Conservation (phyloP, 1,140 invertebrate species). For the Drosophila nikananu region DNA sequence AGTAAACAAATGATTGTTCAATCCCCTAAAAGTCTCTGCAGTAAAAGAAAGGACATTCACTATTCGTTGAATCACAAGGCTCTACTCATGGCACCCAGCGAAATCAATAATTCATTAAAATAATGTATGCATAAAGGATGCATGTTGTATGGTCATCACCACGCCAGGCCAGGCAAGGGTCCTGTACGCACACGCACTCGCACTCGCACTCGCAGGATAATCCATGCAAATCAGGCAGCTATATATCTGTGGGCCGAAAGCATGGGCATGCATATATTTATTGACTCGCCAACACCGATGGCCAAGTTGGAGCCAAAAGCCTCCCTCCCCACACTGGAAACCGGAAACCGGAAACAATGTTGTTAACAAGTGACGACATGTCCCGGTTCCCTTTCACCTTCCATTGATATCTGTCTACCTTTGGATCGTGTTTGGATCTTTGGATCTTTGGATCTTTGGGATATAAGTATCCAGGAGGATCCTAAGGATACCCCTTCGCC, state of each 20-base stretch:
- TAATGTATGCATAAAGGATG: conserved; percentile 79
- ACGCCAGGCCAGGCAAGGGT: conserved; percentile 10
- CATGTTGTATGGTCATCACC: conserved; percentile 65
- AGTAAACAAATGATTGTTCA: background rate
- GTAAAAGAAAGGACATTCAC: conserved; percentile 1
- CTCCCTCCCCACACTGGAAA: too few relatives aligned
- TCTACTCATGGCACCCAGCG: conserved; percentile 50
- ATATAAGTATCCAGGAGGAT: background rate
- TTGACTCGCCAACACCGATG: conserved; percentile 20
- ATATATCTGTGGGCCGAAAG: conserved; percentile 5
- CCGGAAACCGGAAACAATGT: conserved; percentile 46
- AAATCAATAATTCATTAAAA: conserved; percentile 83
- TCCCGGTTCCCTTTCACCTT: background rate
- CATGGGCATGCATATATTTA: conserved; percentile 34
- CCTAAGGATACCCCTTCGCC: background rate
- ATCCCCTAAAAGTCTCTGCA: fast-evolving
- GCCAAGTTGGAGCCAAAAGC: conserved; percentile 37
- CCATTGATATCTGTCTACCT: too few relatives aligned
- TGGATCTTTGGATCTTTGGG: background rate
- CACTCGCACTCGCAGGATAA: conserved; percentile 43
- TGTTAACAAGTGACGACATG: conserved; percentile 55
- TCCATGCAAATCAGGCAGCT: conserved; percentile 55
- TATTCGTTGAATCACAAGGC: background rate
- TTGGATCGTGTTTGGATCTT: background rate
- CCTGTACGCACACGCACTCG: background rate